A percentile compares a stretch with the other conserved stretches of the same genome.
Conservation (phyloP, 2,888 invertebrate species). For the Ypsolopha sequella region DNA sequence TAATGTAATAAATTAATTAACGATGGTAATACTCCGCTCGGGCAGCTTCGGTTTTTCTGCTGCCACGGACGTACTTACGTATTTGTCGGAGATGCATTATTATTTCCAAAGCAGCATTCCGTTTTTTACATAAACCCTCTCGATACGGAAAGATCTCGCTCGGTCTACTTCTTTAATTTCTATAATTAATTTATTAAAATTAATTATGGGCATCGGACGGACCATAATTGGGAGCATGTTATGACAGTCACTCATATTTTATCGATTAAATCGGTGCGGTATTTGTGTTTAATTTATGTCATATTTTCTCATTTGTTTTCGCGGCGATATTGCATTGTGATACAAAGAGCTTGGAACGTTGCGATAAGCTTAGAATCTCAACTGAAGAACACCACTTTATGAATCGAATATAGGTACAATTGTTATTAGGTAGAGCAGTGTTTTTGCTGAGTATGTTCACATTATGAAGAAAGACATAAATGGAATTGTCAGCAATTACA, state of each 20-base stretch:
- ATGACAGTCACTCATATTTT: slow-evolving; percentile 31
- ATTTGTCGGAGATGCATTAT: slow-evolving; percentile 45
- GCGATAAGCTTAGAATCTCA: slow-evolving; percentile 18
- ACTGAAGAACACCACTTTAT: no score
- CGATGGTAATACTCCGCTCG: slow-evolving; percentile 56
- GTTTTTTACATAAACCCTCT: slow-evolving; percentile 34
- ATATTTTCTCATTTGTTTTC: slow-evolving; percentile 37
- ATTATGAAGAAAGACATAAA: no score
- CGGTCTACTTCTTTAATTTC: slow-evolving; percentile 31
- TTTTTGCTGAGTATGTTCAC: no score
- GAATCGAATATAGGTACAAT: no score
- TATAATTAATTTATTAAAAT: slow-evolving; percentile 49
- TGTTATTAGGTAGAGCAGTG: no score
- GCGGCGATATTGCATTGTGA: slow-evolving; percentile 20
- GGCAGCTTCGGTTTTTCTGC: slow-evolving; percentile 45
- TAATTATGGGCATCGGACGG: slow-evolving; percentile 25
- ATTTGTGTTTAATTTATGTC: slow-evolving; percentile 38
- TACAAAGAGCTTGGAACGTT: slow-evolving; percentile 17
- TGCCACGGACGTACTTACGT: slow-evolving; percentile 24
- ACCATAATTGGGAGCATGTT: slow-evolving; percentile 37
- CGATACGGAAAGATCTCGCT: slow-evolving; percentile 25
- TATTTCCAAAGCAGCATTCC: slow-evolving; percentile 36
- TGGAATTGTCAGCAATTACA: no score
- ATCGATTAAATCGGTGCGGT: slow-evolving; percentile 29
- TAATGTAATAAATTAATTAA: slow-evolving; percentile 68